phyloP scores from a whole-genome alignment of 1,140 invertebrate species.

The Helicorthomorpha holstii region DNA sequence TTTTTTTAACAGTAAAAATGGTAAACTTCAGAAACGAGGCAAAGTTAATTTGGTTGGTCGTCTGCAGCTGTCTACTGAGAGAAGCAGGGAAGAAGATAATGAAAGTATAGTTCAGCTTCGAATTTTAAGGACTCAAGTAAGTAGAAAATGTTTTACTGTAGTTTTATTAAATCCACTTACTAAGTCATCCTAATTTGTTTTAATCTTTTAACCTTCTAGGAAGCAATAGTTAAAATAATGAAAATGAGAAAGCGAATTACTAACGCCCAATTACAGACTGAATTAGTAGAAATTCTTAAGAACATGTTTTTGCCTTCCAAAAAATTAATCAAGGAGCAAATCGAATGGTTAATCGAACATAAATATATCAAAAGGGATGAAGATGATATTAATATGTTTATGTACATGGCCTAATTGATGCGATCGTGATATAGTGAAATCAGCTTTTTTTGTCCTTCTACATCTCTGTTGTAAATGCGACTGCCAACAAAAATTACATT shows the following conservation, averaged over 20 bases:
- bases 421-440: not conserved
- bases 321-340: conserved; percentile 98
- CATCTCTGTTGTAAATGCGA: too few species aligned
- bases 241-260: conserved; percentile 92
- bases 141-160: too few species aligned
- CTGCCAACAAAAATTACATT: too few species aligned
- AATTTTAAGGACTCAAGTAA: conserved; percentile 66
- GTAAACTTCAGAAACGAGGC: conserved; percentile 78
- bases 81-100: conserved; percentile 90
- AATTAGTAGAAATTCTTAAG: conserved; percentile 93
- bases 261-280: conserved; percentile 85
- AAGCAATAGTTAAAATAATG: conserved; percentile 97
- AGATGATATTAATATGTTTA: conserved; percentile 94
- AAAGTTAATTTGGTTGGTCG: conserved; percentile 90
- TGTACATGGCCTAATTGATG: conserved; percentile 70
- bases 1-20: conserved; percentile 56
- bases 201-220: conserved; percentile 38
- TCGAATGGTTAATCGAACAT: conserved; percentile 98
- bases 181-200: not conserved
- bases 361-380: conserved; percentile 94
- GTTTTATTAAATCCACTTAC: not conserved
- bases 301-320: conserved; percentile 98
- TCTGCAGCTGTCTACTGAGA: conserved; percentile 83
- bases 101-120: conserved; percentile 91
- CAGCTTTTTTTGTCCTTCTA: conserved; percentile 35